Evolutionary conservation across 2,888 invertebrate genomes (phyloP).

Genomic region (Empis livida): DNA sequence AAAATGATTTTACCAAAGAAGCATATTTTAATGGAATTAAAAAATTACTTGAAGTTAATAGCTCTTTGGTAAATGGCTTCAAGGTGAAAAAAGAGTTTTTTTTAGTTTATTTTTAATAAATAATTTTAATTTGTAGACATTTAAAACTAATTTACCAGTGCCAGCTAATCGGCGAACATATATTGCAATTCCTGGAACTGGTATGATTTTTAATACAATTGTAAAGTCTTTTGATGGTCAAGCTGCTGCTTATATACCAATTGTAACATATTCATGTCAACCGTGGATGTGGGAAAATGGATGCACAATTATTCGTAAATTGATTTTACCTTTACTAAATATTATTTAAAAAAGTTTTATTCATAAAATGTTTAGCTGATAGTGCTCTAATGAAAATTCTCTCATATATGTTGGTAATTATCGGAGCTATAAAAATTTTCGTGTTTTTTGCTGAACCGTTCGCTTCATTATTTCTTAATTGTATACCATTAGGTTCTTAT

Average conservation of each 20-base stretch:
- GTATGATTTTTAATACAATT: conserved; percentile 6
- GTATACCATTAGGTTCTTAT: not conserved
- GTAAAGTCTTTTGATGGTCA: not conserved
- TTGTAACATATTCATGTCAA: conserved; percentile 5
- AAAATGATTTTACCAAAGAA: conserved; percentile 1
- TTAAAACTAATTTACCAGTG: not conserved
- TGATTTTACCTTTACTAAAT: not conserved
- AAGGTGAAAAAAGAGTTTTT: not conserved
- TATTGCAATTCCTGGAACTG: conserved; percentile 4
- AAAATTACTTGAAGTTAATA: not conserved
- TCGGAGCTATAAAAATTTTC: not conserved
- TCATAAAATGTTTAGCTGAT: not conserved
- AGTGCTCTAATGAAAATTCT: not conserved
- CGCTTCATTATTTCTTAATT: not conserved
- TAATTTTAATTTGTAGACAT: conserved; percentile 1
- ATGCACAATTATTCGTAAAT: conserved; percentile 5
- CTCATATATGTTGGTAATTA: not conserved
- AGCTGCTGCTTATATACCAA: conserved; percentile 2
- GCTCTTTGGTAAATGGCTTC: no score
- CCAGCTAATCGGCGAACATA: conserved; percentile 4
- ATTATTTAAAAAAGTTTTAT: not conserved
- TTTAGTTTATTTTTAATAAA: not conserved
- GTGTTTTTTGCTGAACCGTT: not conserved
- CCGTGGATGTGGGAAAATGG: conserved; percentile 1
- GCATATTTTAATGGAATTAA: conserved; percentile 6